These are phyloP conservation scores for Pan paniscus DNA, from an alignment of 2,113 vertebrate genomes.

Conservation along the genomic window DNA sequence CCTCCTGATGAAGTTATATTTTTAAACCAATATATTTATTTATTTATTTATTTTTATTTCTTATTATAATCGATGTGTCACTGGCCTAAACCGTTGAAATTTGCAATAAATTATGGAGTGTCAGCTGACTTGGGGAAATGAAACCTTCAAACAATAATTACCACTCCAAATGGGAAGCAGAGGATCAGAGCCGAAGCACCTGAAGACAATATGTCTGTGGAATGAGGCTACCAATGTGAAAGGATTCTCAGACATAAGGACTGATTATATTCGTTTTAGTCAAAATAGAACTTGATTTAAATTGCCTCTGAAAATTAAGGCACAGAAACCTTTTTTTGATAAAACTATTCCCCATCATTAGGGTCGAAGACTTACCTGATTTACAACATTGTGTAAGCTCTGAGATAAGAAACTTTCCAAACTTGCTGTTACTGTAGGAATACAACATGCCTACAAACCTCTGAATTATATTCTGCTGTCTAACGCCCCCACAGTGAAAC, in stretches of 20 bases:
- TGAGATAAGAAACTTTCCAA: constrained; percentile 30
- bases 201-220: not conserved
- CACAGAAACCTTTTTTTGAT: not conserved
- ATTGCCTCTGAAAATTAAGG: constrained; percentile 54
- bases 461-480: not conserved
- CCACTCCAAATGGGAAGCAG: constrained; percentile 81
- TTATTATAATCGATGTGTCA: constrained; percentile 85
- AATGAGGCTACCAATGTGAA: not conserved
- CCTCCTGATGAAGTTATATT: constrained; percentile 79
- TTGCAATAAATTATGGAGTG: constrained; percentile 85
- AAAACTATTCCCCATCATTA: constrained; percentile 13
- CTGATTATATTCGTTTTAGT: constrained; percentile 26
- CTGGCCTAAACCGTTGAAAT: constrained; percentile 84
- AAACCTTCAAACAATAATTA: constrained; percentile 92
- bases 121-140: constrained; percentile 86
- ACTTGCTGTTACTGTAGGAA: not conserved
- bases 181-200: constrained; percentile 56
- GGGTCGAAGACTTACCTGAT: not conserved
- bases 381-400: not conserved
- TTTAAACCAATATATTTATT: constrained; percentile 81
- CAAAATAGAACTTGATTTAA: constrained; percentile 52
- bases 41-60: constrained; percentile 69
- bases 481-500: not conserved
- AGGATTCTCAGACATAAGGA: not conserved
- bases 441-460: not conserved